Base-by-base conservation (phyloP, 23 tunicate genomes). In the Trididemnum miniatum region DNA sequence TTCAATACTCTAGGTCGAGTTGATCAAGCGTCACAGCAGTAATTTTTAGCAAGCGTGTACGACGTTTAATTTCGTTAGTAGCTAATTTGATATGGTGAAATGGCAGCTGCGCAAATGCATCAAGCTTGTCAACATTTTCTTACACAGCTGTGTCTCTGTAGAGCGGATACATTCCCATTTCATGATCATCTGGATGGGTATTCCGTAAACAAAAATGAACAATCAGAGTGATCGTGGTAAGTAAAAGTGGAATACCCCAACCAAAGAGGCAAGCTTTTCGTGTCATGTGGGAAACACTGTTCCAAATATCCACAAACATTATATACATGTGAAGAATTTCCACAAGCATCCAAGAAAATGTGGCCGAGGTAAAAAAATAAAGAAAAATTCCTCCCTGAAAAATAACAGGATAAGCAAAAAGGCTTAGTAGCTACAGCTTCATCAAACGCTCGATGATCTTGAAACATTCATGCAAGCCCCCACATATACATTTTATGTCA, bases 241-340 rank as follows among this genome's bases (percentile, higher is more conserved):
- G 59, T 37, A 86, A 1, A 26, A 86, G 28, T 1, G 97, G 97
- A 77, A 85, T 62, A 3, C 86, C 84, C 97, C 97, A 91, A 15
- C 83, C 96, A 69, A 91, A 44, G 9, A 78, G 0, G 28, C 80
- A 76, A 28, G 87, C 71, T 82, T 91, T 91, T 12, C 50, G 50
- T n/a, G 86, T 38, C 65, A 65, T 77, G 35, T 82, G 75, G 35
- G 51, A 35, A 1, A 67, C 59, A 18, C 34, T 71, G 32, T 74
- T 29, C 97, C 87, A 82, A 28, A 91, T 51, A 82, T 86, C 86
- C 0, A 91, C 97, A 67, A 91, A 91, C 85, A 86, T 82, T 12
- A 91, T 35, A 65, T 91, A 91, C 97, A 91, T 91, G 81, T 91
- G 87, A 31, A 91, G 65, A 20, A 86, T 84, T 71, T 91, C 97